phyloP scores from a whole-genome alignment of 2,797 vertebrate species.

The Chelmon rostratus region DNA sequence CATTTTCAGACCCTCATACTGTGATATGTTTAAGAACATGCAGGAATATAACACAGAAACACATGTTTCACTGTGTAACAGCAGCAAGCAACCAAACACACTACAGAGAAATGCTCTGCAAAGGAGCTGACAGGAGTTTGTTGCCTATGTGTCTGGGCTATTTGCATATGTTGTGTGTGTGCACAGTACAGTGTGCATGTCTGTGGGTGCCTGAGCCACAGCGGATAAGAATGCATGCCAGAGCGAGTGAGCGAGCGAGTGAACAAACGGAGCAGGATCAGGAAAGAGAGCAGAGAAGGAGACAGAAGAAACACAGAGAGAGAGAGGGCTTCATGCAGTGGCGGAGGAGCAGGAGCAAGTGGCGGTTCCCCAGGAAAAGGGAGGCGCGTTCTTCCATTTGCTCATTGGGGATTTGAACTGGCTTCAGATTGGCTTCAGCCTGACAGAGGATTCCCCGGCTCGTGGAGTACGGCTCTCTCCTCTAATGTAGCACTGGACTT shows the following conservation, averaged over 20 bases:
- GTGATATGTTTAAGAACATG: background rate
- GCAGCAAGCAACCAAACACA: constrained; percentile 4
- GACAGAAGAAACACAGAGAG: constrained; percentile 51
- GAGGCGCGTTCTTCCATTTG: constrained; percentile 59
- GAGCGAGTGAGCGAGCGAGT: constrained; percentile 58
- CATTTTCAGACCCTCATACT: constrained; percentile 1
- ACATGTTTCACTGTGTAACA: constrained; percentile 10
- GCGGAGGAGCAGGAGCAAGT: constrained; percentile 62
- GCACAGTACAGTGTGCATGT: background rate
- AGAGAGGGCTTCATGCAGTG: constrained; percentile 47
- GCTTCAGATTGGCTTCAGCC: constrained; percentile 57
- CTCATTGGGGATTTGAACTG: constrained; percentile 64
- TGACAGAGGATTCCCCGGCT: constrained; percentile 67
- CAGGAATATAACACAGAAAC: constrained; percentile 9
- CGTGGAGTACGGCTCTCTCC: constrained; percentile 46
- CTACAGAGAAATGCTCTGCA: background rate
- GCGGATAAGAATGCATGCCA: constrained; percentile 63
- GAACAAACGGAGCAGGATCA: constrained; percentile 69
- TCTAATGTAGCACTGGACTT: constrained; percentile 63
- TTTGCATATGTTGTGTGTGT: constrained; percentile 51
- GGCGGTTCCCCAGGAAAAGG: constrained; percentile 59
- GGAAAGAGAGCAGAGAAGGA: constrained; percentile 64
- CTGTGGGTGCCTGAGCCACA: constrained; percentile 51
- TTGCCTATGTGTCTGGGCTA: background rate
- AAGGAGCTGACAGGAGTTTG: constrained; percentile 22